Evolutionary conservation across 2,113 vertebrate species (phyloP).

Genomic region (Rhadina sibilatrix): DNA sequence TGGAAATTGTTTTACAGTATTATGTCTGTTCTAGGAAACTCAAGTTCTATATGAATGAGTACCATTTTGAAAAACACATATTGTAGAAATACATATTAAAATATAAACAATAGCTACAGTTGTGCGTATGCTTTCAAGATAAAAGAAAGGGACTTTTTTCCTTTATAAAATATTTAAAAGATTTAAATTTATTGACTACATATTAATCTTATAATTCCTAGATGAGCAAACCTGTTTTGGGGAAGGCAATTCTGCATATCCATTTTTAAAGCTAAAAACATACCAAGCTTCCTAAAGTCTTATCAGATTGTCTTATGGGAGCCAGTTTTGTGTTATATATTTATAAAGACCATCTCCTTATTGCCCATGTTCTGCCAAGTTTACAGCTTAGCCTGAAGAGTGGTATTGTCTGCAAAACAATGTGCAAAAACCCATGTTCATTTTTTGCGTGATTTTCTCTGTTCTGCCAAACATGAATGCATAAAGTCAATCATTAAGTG

Average conservation of each 20-base stretch:
- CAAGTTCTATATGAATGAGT: not conserved
- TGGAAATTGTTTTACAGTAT: not conserved
- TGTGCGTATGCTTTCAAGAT: not conserved
- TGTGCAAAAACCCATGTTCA: not conserved
- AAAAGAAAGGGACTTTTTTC: not conserved
- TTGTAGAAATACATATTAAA: not conserved
- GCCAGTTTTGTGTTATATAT: not conserved
- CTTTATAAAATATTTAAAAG: not conserved
- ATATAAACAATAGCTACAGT: not conserved
- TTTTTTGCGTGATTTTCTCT: not conserved
- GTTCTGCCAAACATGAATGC: not conserved
- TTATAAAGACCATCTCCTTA: not conserved
- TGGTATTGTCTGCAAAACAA: not conserved
- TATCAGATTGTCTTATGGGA: not conserved
- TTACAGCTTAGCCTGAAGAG: not conserved
- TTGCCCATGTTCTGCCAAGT: not conserved
- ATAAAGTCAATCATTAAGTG: not conserved
- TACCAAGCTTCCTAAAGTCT: not conserved
- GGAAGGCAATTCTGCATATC: not conserved
- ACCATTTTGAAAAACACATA: not conserved
- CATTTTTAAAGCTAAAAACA: not conserved
- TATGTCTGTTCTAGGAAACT: not conserved
- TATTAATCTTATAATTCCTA: not conserved
- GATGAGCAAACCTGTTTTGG: not conserved
- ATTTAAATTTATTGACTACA: not conserved